Evolutionary conservation across 2,797 vertebrate genomes (phyloP).

Genomic region (Diplodus puntazzo): DNA sequence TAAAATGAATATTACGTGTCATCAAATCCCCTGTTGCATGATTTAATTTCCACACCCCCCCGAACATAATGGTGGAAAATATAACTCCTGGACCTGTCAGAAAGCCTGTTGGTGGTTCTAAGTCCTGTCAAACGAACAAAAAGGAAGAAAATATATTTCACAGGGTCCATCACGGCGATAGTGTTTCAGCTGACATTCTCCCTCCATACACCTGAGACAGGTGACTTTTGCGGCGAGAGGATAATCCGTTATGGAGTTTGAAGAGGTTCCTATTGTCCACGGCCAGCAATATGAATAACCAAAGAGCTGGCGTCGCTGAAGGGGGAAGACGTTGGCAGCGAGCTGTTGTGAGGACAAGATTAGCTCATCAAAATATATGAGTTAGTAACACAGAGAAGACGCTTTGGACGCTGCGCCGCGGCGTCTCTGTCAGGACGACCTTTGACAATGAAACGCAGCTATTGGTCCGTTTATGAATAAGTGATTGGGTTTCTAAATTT

Average conservation of each 20-base stretch:
- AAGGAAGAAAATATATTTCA: conserved; percentile 75
- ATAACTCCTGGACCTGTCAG: conserved; percentile 69
- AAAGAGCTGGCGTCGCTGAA: conserved; percentile 71
- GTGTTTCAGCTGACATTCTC: conserved; percentile 88
- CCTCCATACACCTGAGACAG: conserved; percentile 82
- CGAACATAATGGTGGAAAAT: conserved; percentile 76
- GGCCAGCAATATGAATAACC: conserved; percentile 78
- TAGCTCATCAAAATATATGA: conserved; percentile 77
- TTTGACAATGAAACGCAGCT: conserved; percentile 61
- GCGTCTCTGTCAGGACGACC: conserved; percentile 40
- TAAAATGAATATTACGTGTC: conserved; percentile 80
- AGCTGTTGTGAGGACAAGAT: conserved; percentile 60
- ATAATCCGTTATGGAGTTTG: conserved; percentile 82
- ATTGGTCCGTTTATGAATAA: conserved; percentile 69
- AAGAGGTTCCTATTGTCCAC: conserved; percentile 79
- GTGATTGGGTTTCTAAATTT: conserved; percentile 79
- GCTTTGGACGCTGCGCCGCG: conserved; percentile 44
- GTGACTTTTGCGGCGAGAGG: conserved; percentile 80
- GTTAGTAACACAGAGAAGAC: conserved; percentile 73
- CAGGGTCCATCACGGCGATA: conserved; percentile 71
- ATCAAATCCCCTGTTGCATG: conserved; percentile 77
- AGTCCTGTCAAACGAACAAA: conserved; percentile 84
- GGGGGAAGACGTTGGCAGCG: conserved; percentile 52
- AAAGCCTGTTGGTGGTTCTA: conserved; percentile 77
- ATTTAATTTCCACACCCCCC: conserved; percentile 79